Evolutionary conservation across 2,888 invertebrate genomes (phyloP).

Genomic region (Heteropelma amictum): DNA sequence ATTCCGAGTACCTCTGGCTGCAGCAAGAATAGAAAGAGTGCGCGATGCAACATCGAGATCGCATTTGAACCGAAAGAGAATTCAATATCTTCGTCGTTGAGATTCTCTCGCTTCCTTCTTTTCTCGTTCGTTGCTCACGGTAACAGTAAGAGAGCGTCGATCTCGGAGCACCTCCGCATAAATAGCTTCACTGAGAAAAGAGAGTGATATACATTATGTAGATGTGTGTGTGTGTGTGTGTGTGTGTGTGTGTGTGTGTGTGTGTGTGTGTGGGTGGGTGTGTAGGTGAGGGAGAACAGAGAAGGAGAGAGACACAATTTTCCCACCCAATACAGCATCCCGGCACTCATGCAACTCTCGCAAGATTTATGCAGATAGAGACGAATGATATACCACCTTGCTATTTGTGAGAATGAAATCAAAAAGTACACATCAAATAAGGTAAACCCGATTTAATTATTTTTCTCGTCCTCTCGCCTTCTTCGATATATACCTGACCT

Average conservation of each 20-base stretch:
- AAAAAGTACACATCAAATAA: no score
- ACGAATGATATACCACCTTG: no score
- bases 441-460: no score
- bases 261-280: no score
- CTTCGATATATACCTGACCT: no score
- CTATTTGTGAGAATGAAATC: no score
- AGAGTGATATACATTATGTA: background rate
- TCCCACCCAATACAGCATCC: conserved; percentile 6
- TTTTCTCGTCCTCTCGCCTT: no score
- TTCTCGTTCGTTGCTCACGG: conserved; percentile 51
- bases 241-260: no score
- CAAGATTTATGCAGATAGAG: background rate
- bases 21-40: conserved; percentile 47
- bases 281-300: background rate
- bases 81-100: conserved; percentile 62
- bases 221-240: no score
- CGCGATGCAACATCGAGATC: conserved; percentile 58
- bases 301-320: background rate
- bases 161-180: conserved; percentile 61
- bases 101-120: conserved; percentile 24
- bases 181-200: conserved; percentile 52
- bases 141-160: conserved; percentile 56
- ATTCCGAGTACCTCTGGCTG: conserved; percentile 17
- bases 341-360: background rate
- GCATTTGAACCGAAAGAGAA: conserved; percentile 61